Percentiles rank a stretch among this genome's conserved stretches.
These are phyloP conservation scores for Gallinago stenura DNA, from an alignment of 2,797 vertebrate species.

Conservation along the genomic window DNA sequence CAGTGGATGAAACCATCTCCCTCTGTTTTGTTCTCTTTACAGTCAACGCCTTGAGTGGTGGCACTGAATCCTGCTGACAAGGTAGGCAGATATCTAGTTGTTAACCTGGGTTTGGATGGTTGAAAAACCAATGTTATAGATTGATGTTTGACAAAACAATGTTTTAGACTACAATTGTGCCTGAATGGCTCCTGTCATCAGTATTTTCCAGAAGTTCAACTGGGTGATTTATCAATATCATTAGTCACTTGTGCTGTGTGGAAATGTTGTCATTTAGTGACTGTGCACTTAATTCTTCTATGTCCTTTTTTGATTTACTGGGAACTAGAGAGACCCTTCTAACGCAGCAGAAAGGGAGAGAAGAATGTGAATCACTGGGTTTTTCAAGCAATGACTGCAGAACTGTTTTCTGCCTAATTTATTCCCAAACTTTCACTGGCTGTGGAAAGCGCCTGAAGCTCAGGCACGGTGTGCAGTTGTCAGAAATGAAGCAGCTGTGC, in stretches of 20 bases:
- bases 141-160: not conserved
- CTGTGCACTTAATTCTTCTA: not conserved
- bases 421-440: not conserved
- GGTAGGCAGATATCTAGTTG: not conserved
- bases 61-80: not conserved
- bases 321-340: not conserved
- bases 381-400: not conserved
- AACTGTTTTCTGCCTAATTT: not conserved
- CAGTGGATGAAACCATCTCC: not conserved
- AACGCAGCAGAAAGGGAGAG: not conserved
- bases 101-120: not conserved
- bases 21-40: not conserved
- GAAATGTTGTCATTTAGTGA: not conserved
- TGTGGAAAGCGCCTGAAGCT: not conserved
- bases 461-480: not conserved
- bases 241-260: not conserved
- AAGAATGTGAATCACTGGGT: not conserved
- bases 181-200: rapidly evolving
- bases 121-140: not conserved
- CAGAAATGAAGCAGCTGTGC: not conserved
- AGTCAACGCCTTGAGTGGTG: not conserved
- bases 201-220: not conserved
- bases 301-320: not conserved
- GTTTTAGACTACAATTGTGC: not conserved
- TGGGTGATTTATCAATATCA: not conserved